A percentile compares a stretch with the other conserved stretches of the same genome.
phyloP scores from a whole-genome alignment of 2,797 vertebrate genomes.

The Artibeus lituratus region DNA sequence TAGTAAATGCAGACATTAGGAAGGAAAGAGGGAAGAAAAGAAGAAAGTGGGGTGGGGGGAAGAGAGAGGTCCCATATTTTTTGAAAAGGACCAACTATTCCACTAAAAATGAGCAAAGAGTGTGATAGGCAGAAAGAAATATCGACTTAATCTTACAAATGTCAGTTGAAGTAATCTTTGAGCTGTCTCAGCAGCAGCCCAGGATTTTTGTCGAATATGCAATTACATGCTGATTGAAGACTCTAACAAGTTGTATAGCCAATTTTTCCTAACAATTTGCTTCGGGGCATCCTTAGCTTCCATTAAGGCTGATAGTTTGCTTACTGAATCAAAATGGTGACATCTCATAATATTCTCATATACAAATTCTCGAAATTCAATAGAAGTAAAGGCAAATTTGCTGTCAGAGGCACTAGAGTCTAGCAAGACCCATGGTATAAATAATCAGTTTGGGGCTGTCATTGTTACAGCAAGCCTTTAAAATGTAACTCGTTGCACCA shows the following conservation, averaged over 20 bases:
- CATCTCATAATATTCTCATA: constrained; percentile 5
- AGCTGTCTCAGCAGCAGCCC: not conserved
- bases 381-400: not conserved
- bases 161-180: not conserved
- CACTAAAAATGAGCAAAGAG: not conserved
- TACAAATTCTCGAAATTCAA: not conserved
- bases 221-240: not conserved
- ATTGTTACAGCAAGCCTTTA: not conserved
- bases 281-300: constrained; percentile 16
- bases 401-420: not conserved
- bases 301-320: constrained; percentile 24
- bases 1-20: not conserved
- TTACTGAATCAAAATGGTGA: constrained; percentile 27
- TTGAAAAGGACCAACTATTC: not conserved
- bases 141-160: not conserved
- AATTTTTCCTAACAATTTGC: constrained; percentile 34
- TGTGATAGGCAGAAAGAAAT: not conserved
- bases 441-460: not conserved
- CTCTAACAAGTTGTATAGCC: not conserved
- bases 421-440: not conserved
- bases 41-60: not conserved
- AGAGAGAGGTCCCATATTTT: not conserved
- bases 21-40: not conserved
- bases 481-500: not conserved
- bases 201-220: not conserved